phyloP scores from a whole-genome alignment of 2,888 invertebrate genomes.

The Stenchaetothrips biformis region DNA sequence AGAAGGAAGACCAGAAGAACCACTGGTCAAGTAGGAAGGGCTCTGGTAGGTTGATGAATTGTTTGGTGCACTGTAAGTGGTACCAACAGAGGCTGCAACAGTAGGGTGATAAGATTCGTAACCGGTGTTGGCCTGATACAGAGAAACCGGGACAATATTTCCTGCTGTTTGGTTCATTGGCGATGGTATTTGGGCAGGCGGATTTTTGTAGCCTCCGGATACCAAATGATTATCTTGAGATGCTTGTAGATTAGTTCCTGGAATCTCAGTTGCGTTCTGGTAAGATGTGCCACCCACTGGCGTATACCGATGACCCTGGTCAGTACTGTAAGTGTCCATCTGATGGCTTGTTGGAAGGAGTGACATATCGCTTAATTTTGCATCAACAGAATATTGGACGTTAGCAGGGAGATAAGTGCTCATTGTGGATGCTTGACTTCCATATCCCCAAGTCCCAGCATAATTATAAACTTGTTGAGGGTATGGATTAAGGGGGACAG shows the following conservation, averaged over 20 bases:
- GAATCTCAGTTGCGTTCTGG: background rate
- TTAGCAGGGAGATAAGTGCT: background rate
- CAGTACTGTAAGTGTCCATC: background rate
- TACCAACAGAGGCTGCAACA: background rate
- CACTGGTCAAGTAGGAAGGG: background rate
- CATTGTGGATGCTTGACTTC: conserved; percentile 16
- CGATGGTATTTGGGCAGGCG: background rate
- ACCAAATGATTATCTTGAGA: background rate
- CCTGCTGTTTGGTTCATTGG: background rate
- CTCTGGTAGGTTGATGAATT: background rate
- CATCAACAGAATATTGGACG: conserved; percentile 2
- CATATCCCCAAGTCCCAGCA: background rate
- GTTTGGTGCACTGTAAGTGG: background rate
- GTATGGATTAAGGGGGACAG: conserved; percentile 11
- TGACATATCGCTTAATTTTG: background rate
- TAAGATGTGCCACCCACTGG: conserved; percentile 5
- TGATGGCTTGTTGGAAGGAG: background rate
- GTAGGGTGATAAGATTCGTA: background rate
- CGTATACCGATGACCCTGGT: background rate
- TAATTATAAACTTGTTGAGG: conserved; percentile 5
- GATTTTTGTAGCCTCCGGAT: background rate
- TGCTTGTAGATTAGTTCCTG: background rate
- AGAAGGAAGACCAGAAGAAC: background rate
- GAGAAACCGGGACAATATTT: background rate
- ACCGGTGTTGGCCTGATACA: background rate